Evolutionary conservation across 2,113 vertebrate species (phyloP), one percentile per base, ranked within the genome.

Genomic region (Ceyx margarethae): DNA sequence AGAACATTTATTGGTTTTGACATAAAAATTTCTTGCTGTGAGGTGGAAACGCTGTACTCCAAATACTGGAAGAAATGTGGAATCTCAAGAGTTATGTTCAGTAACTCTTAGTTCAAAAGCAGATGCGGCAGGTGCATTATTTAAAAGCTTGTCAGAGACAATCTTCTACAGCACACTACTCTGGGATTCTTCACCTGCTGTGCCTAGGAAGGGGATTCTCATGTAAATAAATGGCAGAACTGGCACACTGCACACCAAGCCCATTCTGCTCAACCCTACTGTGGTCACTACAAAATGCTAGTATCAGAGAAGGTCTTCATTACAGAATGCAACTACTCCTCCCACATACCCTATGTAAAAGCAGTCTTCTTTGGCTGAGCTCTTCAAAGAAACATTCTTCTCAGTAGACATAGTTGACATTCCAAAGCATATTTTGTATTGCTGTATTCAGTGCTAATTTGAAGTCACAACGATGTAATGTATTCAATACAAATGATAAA

Each of bases 121-220:
- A 96, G 84, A 90, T 12, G 61, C 7, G 37, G 87, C 81, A 94
- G 73, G 85, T 97, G 86, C 94, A 96, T 97, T 98, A 97, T 97
- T 98, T 96, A 97, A 97, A 91, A 96, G 82, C 95, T 97, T 97
- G 96, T 97, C 97, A 97, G 95, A 95, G 89, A 96, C 84, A 87
- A 95, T 96, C 90, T 97, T 90, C 95, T 92, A 71, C 85, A 91
- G 92, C 79, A 94, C 33, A 66, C 20, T 84, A 74, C 72, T 89
- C 91, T 66, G 76, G 69, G 56, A 81, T 69, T 81, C 82, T 75
- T 73, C 69, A 50, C 77, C 62, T 85, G 17, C 48, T 40, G n/a
- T 29, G 58, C 46, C 81, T 72, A 43, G 58, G 60, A 88, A 90
- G 43, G 21, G 23, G 42, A 65, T 60, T 81, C 35, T 87, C 26